Conservation (phyloP, 1,140 invertebrate genomes). For the Nephila pilipes region DNA sequence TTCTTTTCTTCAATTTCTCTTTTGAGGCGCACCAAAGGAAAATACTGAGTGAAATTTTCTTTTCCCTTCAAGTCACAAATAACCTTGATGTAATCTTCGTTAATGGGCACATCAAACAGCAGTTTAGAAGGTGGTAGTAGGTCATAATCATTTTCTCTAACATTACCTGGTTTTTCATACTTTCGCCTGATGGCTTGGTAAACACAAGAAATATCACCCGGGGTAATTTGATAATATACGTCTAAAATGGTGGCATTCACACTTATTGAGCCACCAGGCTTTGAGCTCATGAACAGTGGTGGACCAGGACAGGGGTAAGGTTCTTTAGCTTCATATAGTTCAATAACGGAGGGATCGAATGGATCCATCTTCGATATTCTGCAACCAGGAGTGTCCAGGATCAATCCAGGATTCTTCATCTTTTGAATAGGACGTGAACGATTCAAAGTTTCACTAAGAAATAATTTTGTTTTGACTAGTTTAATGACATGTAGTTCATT, state of each 20-base stretch:
- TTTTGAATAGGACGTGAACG: background rate
- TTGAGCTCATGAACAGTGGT: slow-evolving; percentile 25
- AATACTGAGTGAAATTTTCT: slow-evolving; percentile 63
- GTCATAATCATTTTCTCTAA: slow-evolving; percentile 48
- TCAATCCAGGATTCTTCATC: slow-evolving; percentile 52
- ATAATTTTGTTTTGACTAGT: slow-evolving; percentile 30
- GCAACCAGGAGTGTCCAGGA: slow-evolving; percentile 88
- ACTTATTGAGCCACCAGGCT: slow-evolving; percentile 11
- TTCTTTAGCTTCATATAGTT: slow-evolving; percentile 80
- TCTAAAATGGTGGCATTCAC: slow-evolving; percentile 39
- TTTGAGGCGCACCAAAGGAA: slow-evolving; percentile 70
- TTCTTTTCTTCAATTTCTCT: slow-evolving; percentile 43
- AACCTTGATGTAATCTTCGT: slow-evolving; percentile 52
- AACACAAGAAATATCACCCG: background rate
- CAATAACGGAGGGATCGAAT: slow-evolving; percentile 85
- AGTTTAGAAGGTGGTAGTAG: slow-evolving; percentile 2
- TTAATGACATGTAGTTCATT: slow-evolving; percentile 44
- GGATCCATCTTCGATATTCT: slow-evolving; percentile 89
- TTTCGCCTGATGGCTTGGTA: slow-evolving; percentile 37
- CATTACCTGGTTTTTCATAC: slow-evolving; percentile 25
- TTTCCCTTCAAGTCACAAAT: slow-evolving; percentile 17
- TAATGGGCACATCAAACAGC: slow-evolving; percentile 35
- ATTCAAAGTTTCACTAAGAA: background rate
- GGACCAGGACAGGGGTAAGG: slow-evolving; percentile 7
- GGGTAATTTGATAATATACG: background rate